These are phyloP conservation scores for Holocentrus rufus DNA, from an alignment of 2,797 vertebrate species.

Conservation along the genomic window DNA sequence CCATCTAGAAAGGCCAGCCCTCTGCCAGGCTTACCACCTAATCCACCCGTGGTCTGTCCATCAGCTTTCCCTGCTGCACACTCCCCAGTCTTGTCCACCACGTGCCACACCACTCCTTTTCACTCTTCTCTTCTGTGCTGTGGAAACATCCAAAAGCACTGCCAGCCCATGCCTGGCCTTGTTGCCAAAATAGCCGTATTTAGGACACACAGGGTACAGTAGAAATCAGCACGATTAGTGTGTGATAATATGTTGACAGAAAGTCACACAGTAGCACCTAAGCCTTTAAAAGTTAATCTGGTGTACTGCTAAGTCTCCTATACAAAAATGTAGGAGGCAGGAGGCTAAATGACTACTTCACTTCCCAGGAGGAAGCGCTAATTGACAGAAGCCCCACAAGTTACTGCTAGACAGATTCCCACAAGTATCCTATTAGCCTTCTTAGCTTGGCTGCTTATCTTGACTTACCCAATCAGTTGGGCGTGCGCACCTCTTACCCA, in stretches of 20 bases:
- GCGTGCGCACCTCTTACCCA: neutral
- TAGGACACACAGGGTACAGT: conserved; percentile 34
- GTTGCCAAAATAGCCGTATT: conserved; percentile 73
- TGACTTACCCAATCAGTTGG: conserved; percentile 33
- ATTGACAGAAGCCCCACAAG: conserved; percentile 38
- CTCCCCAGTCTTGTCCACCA: conserved; percentile 62
- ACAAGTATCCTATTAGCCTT: conserved; percentile 37
- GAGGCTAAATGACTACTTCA: conserved; percentile 29
- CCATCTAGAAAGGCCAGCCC: conserved; percentile 76
- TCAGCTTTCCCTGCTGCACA: conserved; percentile 67
- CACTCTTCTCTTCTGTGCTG: conserved; percentile 53
- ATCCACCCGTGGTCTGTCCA: conserved; percentile 76
- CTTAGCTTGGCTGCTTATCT: conserved; percentile 55
- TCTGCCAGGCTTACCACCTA: conserved; percentile 79
- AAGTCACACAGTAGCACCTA: neutral
- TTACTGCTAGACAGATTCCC: conserved; percentile 52
- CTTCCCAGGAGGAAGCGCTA: conserved; percentile 34
- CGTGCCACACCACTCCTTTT: conserved; percentile 63
- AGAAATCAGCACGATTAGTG: conserved; percentile 42
- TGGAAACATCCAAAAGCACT: conserved; percentile 65
- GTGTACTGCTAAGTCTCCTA: neutral
- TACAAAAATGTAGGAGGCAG: conserved; percentile 4
- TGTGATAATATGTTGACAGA: conserved; percentile 34
- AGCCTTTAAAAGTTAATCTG: conserved; percentile 29
- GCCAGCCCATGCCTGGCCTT: conserved; percentile 42